Percentiles rank a stretch among this genome's conserved stretches.
phyloP scores from a whole-genome alignment of 2,888 invertebrate species.

The Alsophila aescularia region DNA sequence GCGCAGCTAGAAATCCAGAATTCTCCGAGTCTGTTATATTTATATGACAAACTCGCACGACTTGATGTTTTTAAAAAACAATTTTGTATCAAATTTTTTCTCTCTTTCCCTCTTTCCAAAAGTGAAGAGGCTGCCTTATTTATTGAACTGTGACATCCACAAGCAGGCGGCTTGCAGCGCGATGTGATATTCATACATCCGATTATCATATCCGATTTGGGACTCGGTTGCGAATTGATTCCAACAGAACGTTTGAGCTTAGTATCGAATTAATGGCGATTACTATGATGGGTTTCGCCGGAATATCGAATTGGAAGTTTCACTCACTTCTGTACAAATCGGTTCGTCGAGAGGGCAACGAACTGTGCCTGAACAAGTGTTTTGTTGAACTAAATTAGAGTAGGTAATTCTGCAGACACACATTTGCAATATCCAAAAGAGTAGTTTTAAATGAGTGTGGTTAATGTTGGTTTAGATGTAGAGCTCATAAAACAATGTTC shows the following conservation, averaged over 20 bases:
- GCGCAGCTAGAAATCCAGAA: too few relatives aligned
- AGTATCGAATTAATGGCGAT: slow-evolving; percentile 62
- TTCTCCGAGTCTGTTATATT: too few relatives aligned
- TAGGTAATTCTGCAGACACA: too few relatives aligned
- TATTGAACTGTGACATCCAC: slow-evolving; percentile 7
- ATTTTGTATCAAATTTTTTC: background rate
- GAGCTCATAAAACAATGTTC: too few relatives aligned
- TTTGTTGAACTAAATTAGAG: background rate
- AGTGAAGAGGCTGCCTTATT: background rate
- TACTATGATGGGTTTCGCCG: slow-evolving; percentile 43
- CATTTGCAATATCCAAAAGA: too few relatives aligned
- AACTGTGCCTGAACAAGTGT: background rate
- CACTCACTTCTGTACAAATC: slow-evolving; percentile 6
- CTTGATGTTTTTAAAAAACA: background rate
- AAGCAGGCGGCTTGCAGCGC: slow-evolving; percentile 14
- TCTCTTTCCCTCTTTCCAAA: too few relatives aligned
- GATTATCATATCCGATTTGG: slow-evolving; percentile 55
- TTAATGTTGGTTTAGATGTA: too few relatives aligned
- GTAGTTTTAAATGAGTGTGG: too few relatives aligned
- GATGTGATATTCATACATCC: slow-evolving; percentile 47
- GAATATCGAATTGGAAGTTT: slow-evolving; percentile 4
- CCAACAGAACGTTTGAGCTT: slow-evolving; percentile 55
- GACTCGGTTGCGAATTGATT: slow-evolving; percentile 59
- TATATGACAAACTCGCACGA: too few relatives aligned
- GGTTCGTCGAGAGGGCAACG: slow-evolving; percentile 3